phyloP scores from a whole-genome alignment of 2,113 vertebrate genomes.

The Caracal caracal region DNA sequence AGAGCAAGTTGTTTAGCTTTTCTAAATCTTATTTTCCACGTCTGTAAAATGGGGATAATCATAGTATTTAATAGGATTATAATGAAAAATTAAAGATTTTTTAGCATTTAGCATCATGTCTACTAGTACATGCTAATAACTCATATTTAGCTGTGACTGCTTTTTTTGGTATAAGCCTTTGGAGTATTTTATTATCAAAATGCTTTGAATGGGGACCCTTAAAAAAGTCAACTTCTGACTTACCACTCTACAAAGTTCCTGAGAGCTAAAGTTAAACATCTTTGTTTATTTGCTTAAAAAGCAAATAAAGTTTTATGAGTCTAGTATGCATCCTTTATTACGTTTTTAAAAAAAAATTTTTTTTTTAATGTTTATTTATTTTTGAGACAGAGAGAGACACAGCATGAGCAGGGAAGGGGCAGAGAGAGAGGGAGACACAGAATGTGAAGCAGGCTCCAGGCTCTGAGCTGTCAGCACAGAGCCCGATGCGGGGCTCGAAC shows the following conservation, averaged over 20 bases:
- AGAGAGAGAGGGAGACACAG: too few relatives aligned
- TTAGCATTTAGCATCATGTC: not conserved
- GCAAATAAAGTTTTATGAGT: conserved; percentile 8
- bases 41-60: conserved; percentile 26
- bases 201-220: not conserved
- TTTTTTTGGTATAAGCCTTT: not conserved
- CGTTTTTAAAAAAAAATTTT: not conserved
- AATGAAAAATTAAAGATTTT: not conserved
- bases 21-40: conserved; percentile 9
- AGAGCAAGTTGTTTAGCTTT: conserved; percentile 37
- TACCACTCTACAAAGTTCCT: not conserved
- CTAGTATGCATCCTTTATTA: not conserved
- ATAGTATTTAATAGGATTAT: not conserved
- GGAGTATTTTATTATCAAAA: not conserved
- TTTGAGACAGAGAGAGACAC: too few relatives aligned
- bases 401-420: too few relatives aligned
- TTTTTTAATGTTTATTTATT: too few relatives aligned
- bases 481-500: too few relatives aligned
- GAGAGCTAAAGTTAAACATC: not conserved
- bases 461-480: too few relatives aligned
- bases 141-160: not conserved
- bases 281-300: conserved; percentile 49
- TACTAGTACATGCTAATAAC: not conserved
- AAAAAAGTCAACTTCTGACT: not conserved
- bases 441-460: too few relatives aligned